Evolutionary conservation across 2,113 vertebrate genomes (phyloP).

Genomic region (Hydrochoerus hydrochaeris): DNA sequence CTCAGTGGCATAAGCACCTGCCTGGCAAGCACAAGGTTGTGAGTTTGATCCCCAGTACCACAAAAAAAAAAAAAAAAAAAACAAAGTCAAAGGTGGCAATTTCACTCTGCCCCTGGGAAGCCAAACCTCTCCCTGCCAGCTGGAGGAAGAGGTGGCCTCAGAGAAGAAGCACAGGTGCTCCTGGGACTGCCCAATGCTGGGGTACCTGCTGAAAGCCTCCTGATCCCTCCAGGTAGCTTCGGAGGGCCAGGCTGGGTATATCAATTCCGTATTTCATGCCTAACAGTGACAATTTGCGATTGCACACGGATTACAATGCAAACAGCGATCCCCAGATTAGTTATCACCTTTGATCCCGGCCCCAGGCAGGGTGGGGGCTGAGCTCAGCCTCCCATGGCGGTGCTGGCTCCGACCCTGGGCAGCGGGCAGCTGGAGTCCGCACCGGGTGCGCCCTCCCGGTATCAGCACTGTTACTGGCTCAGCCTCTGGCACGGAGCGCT

Average conservation of each 20-base stretch:
- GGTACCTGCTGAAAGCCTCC: not conserved
- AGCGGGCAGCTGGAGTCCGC: not conserved
- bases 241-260: no score
- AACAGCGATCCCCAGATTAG: no score
- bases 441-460: fast-evolving
- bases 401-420: no score
- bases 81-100: not conserved
- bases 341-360: not conserved
- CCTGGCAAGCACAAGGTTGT: no score
- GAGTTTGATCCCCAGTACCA: no score
- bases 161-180: not conserved
- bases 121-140: not conserved
- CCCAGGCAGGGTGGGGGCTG: not conserved
- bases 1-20: no score
- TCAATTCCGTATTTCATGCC: no score
- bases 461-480: not conserved
- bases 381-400: not conserved
- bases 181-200: not conserved
- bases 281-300: no score
- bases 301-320: not conserved
- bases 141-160: not conserved
- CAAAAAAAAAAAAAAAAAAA: no score
- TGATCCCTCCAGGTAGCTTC: not conserved
- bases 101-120: not conserved
- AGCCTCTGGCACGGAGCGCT: not conserved